Evolutionary conservation across 2,113 vertebrate genomes (phyloP), one percentile per base, ranked within the genome.

Genomic region (Cyanistes caeruleus): DNA sequence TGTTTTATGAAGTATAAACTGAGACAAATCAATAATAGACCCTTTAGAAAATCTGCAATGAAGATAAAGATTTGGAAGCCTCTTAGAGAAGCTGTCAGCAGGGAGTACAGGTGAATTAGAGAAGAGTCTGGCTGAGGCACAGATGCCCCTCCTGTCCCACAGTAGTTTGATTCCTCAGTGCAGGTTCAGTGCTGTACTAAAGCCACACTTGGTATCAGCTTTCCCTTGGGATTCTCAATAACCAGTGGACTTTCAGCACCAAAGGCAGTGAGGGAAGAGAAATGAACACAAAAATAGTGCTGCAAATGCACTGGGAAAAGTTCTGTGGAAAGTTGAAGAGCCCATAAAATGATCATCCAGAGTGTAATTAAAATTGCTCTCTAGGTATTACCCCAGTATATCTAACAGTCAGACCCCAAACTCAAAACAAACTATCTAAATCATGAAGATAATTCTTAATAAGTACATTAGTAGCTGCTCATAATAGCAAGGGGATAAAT

Each of bases 141-240:
- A 35, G 22, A 21, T 10, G 13, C 55, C 56, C 67, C 81, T 53
- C 39, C 48, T 5, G 1, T 28, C 12, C 43, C 2, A 1, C 12
- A 3, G 35, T 1, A 31, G 16, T 19, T 92, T 46, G 7, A 9
- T 37, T 76, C 33, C 55, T 55, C 60, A 15, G 11, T 10, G 24
- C 55, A 41, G 59, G 33, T 51, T 63, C 2, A 1, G 19, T 30
- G 24, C 69, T 43, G 7, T 9, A 64, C 25, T 23, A 39, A 69
- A 39, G 31, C 25, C 14, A 3, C 31, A 25, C 1, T 2, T 3
- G 4, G 12, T 39, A 20, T 1, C 44, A n/a, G 7, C 17, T 80
- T 52, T 44, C 52, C 15, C 3, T 2, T 35, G 7, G 18, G 15
- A 15, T 52, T 70, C 33, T 77, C 53, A 46, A 7, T 17, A 64